Evolutionary conservation across 2,888 invertebrate genomes (phyloP), one percentile per base, ranked within the genome.

Genomic region (Agrypnus murinus): DNA sequence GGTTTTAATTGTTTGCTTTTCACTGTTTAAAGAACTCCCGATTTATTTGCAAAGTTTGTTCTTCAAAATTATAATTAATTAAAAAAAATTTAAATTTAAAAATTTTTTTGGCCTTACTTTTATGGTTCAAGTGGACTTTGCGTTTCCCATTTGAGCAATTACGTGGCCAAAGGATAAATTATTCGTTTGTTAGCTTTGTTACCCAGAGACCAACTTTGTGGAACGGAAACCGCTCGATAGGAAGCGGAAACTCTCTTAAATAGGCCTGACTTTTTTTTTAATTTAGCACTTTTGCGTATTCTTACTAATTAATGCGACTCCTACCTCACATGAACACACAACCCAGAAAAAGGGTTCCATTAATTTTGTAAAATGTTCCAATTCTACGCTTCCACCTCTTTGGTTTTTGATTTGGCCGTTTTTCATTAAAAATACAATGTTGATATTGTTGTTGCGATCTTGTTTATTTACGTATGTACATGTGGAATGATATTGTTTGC

Each of bases 251-350:
- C 40, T 15, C 58, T 25, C 58, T 58, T 58, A 58, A 57, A 58
- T 19, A 40, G 36, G 14, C 36, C 58, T 19, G 36, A 58, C 58
- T 58, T 58, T 55, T 53, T 48, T 55, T 58, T 58, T 58, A 58
- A 58, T 58, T 58, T 58, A 58, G 58, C 58, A 38, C 58, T 58
- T 55, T 58, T 58, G 38, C 58, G 58, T 58, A 58, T 58, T 58
- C 58, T 38, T 36, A 25, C 58, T 58, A 58, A 58, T 58, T 58
- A 58, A 58, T 58, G 58, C 58, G 38, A 12, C 36, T 25, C 32
- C 38, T 40, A 25, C 12, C 40, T 40, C 40, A 25, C 38, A 58
- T 40, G 38, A 40, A 38, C 25, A 58, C 12, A 38, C 40, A 25
- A 25, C 25, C 32, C 31, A 50, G 17, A 58, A 58, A 58, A 40